These are phyloP conservation scores for Apamea monoglypha DNA, from an alignment of 2,888 invertebrate species.

Conservation along the genomic window DNA sequence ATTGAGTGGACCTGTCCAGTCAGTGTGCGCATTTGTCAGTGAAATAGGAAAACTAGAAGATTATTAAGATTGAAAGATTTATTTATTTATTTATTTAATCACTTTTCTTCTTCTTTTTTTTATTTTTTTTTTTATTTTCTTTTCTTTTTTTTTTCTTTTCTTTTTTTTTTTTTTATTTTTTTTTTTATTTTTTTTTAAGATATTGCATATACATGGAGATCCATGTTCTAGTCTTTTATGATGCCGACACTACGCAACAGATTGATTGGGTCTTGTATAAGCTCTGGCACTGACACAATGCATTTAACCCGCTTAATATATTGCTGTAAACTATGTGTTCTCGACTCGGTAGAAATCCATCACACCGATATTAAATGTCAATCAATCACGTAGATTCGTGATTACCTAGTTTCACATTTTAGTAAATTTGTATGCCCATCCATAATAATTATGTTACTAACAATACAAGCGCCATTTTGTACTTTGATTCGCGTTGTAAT, in stretches of 20 bases:
- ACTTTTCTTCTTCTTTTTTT: no score
- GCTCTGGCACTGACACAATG: neutral
- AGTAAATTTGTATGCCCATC: neutral
- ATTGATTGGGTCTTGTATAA: neutral
- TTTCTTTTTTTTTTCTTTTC: no score
- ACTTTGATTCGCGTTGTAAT: neutral
- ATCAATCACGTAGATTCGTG: neutral
- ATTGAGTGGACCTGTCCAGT: no score
- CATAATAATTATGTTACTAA: neutral
- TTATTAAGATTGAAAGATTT: no score
- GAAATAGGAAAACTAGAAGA: neutral
- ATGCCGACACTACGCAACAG: neutral
- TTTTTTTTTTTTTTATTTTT: no score
- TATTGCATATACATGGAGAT: neutral
- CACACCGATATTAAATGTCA: neutral
- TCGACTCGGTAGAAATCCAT: neutral
- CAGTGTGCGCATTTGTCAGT: no score
- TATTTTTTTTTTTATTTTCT: no score
- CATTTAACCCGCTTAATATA: conserved; percentile 24
- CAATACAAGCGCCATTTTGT: neutral
- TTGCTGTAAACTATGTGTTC: neutral
- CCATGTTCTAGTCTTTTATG: neutral
- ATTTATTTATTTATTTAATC: no score
- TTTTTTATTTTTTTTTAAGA: no score
- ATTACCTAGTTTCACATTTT: neutral